Conservation (phyloP, 2,797 vertebrate genomes). For the Typhlichthys subterraneus region DNA sequence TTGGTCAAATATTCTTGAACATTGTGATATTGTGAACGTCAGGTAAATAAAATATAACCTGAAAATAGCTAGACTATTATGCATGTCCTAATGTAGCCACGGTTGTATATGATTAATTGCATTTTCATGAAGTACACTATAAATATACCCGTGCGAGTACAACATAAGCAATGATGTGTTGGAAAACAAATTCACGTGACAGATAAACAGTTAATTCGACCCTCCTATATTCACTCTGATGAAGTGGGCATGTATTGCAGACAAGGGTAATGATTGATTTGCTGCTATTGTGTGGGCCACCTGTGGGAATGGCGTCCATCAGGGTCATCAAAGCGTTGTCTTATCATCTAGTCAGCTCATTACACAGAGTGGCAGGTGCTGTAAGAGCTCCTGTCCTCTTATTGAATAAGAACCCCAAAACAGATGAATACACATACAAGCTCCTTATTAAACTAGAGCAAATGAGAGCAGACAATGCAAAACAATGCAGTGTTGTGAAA, state of each 20-base stretch:
- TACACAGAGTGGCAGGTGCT: conserved; percentile 49
- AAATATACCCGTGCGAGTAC: conserved; percentile 8
- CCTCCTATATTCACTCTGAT: conserved; percentile 15
- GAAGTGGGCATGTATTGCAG: neutral
- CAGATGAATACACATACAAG: conserved; percentile 51
- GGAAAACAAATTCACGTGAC: conserved; percentile 1
- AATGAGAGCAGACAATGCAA: conserved; percentile 65
- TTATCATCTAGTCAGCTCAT: conserved; percentile 58
- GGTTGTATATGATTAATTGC: conserved; percentile 3
- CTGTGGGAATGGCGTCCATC: conserved; percentile 14
- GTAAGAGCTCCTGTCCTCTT: conserved; percentile 47
- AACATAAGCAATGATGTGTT: conserved; percentile 14
- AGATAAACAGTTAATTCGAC: conserved; percentile 33
- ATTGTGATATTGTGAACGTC: neutral
- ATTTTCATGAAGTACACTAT: conserved; percentile 7
- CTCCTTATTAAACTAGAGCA: conserved; percentile 52
- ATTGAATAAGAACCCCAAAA: conserved; percentile 39
- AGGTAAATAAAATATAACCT: neutral
- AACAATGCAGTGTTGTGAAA: conserved; percentile 61
- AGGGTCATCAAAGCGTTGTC: conserved; percentile 31
- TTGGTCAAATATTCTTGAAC: no score
- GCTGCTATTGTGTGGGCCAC: conserved; percentile 25
- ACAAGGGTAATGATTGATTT: conserved; percentile 21
- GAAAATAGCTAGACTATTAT: neutral
- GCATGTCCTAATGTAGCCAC: neutral